Evolutionary conservation across 2,888 invertebrate genomes (phyloP), one percentile per base, ranked within the genome.

Genomic region (Glaucopsyche alexis): DNA sequence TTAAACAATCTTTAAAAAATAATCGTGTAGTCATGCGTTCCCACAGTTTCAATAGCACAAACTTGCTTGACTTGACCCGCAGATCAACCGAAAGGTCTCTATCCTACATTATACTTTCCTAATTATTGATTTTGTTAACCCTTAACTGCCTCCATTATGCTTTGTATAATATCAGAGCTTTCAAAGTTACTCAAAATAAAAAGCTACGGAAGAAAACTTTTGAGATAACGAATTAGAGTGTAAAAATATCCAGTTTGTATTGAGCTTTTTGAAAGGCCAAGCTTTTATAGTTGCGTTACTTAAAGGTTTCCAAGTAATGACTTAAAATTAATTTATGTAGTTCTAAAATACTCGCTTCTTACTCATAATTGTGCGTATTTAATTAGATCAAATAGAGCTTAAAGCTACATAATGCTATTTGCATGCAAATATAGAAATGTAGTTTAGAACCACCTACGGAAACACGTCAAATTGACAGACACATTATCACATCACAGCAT

Each of bases 381-480:
- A 13, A 7, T 38, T 60, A 60, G 29, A 60, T 60, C 2, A 19
- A 55, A 6, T 29, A 38, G 60, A 60, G 60, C 60, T 60, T 19
- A 69, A 71, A 71, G 60, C 72, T 72, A 6, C 7, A 42, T 45
- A 75, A 76, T 76, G 66, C 40, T 71, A 77, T 76, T 76, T 83
- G 84, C 84, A 82, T 82, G 86, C 82, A 87, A 86, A 85, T 8
- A 69, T 87, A 89, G 89, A 87, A 85, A 81, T 89, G 89, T 89
- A 91, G 88, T 81, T 83, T 84, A 85, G 87, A 90, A 90, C 88
- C 89, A 90, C 89, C 85, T 80, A 77, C 64, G 74, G 73, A 79
- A 77, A 71, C 76, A 78, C 78, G 76, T 67, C 47, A 77, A 73
- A 73, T 71, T 73, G 76, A 71, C 71, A 72, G 71, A 77, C 77